These are phyloP conservation scores for Galeruca laticollis DNA, from an alignment of 2,888 invertebrate species.

Conservation along the genomic window DNA sequence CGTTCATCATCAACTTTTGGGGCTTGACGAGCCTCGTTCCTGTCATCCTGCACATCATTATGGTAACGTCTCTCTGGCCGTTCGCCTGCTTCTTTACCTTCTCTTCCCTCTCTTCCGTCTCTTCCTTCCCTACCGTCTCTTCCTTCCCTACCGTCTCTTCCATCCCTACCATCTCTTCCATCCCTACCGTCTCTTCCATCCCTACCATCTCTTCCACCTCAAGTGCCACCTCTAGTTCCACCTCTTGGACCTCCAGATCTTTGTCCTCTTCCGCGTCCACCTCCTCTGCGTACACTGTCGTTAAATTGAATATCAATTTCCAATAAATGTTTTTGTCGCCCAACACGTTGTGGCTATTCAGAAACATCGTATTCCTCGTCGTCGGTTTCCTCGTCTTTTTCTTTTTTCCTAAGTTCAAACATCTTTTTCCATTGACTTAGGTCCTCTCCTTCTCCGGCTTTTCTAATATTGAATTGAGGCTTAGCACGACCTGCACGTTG, in stretches of 20 bases:
- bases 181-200: conserved; percentile 47
- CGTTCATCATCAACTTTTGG: conserved; percentile 96
- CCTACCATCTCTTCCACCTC: conserved; percentile 59
- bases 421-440: conserved; percentile 93
- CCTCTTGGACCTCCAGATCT: conserved; percentile 66
- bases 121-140: no score
- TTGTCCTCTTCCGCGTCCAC: conserved; percentile 72
- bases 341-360: conserved; percentile 87
- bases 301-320: conserved; percentile 91
- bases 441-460: conserved; percentile 95
- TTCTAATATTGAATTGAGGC: conserved; percentile 91
- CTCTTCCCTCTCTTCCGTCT: no score
- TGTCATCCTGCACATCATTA: conserved; percentile 55
- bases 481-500: conserved; percentile 83
- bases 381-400: conserved; percentile 68
- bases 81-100: conserved; percentile 33
- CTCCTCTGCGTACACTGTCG: conserved; percentile 81
- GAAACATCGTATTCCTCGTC: conserved; percentile 77
- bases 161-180: no score
- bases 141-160: no score
- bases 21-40: conserved; percentile 65
- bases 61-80: conserved; percentile 53
- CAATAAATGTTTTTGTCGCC: conserved; percentile 85
- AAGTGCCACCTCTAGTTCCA: conserved; percentile 63
- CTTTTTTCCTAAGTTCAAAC: conserved; percentile 82